Percentiles rank a stretch among this genome's conserved stretches.
Evolutionary conservation across 2,797 vertebrate genomes (phyloP).

Genomic region (Notolabrus celidotus): DNA sequence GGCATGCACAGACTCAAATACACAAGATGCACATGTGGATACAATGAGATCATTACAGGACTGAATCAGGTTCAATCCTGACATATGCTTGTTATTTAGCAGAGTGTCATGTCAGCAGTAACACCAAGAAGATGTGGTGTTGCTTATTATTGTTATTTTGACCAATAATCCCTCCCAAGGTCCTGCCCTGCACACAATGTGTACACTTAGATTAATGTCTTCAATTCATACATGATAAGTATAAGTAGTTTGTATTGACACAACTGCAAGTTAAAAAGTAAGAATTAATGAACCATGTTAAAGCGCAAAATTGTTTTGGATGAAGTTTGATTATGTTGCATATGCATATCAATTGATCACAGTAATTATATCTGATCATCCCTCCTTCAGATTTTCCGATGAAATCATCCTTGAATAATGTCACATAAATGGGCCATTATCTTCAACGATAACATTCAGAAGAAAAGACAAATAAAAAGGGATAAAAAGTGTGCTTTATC

Average conservation of each 20-base stretch:
- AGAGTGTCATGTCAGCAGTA: conserved; percentile 71
- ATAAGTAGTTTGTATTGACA: conserved; percentile 14
- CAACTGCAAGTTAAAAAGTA: not conserved
- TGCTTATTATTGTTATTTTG: conserved; percentile 71
- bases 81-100: conserved; percentile 80
- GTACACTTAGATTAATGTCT: conserved; percentile 32
- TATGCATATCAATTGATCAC: conserved; percentile 71
- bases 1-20: conserved; percentile 33
- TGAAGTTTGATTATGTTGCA: conserved; percentile 61
- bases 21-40: conserved; percentile 55
- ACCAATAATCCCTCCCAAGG: conserved; percentile 55
- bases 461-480: conserved; percentile 73
- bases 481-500: conserved; percentile 81
- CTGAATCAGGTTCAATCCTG: conserved; percentile 77
- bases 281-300: conserved; percentile 7
- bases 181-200: conserved; percentile 43
- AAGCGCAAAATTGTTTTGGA: conserved; percentile 33
- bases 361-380: conserved; percentile 72
- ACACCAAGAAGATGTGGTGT: conserved; percentile 51
- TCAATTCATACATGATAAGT: conserved; percentile 2
- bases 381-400: conserved; percentile 85
- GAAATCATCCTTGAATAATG: conserved; percentile 89
- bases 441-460: conserved; percentile 90
- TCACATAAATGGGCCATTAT: conserved; percentile 88
- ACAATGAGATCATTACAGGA: conserved; percentile 75